A percentile compares a stretch with the other conserved stretches of the same genome.
phyloP scores from a whole-genome alignment of 2,113 vertebrate genomes.

The western clawed frog (Xenopus tropicalis) region UCB_Xtro_10.0 CM004445.2:21500001-21500500 shows the following conservation, averaged over 20 bases:
- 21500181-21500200: conserved; percentile 69
- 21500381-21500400: conserved; percentile 91
- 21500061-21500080: no score
- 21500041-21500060: no score
- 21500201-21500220: conserved; percentile 66
- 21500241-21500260: conserved; percentile 66
- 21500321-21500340: conserved; percentile 88
- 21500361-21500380: conserved; percentile 88
- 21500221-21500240: conserved; percentile 60
- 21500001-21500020: no score
- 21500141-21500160: neutral
- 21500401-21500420: conserved; percentile 81
- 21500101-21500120: no score
- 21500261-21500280: conserved; percentile 71
- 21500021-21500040: no score
- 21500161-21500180: neutral
- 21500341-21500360: conserved; percentile 92
- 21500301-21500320: conserved; percentile 78
- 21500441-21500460: conserved; percentile 78
- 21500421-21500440: conserved; percentile 88
- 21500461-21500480: conserved; percentile 84
- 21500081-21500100: no score
- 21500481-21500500: conserved; percentile 86
- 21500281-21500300: conserved; percentile 76
- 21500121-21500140: no score